phyloP scores from a whole-genome alignment of 1,140 invertebrate genomes.

The Diorhabda elongata region DNA sequence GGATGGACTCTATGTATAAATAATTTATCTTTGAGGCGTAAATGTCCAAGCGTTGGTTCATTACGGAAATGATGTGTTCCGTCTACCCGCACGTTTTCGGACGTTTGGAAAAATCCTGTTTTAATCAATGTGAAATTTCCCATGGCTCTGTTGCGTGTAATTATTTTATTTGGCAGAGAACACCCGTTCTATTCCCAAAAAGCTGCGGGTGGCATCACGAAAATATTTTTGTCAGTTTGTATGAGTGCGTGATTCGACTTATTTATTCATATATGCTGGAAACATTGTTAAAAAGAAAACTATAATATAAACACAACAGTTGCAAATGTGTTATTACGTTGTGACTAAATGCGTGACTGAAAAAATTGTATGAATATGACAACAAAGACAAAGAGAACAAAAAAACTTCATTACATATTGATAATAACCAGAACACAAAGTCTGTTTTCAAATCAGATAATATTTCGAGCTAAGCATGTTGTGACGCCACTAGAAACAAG shows the following conservation, averaged over 20 bases:
- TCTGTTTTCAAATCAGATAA: too few relatives aligned
- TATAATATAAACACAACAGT: neutral
- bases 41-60: neutral
- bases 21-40: neutral
- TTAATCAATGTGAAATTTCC: constrained; percentile 2
- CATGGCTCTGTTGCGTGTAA: constrained; percentile 1
- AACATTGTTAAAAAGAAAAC: neutral
- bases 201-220: constrained; percentile 1
- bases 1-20: neutral
- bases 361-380: too few relatives aligned
- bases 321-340: too few relatives aligned
- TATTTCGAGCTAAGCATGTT: too few relatives aligned
- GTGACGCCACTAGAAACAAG: too few relatives aligned
- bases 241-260: neutral
- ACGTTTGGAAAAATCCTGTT: constrained; percentile 1
- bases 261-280: neutral
- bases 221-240: neutral
- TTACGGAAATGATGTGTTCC: neutral
- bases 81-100: neutral
- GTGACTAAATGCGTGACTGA: too few relatives aligned
- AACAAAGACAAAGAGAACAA: too few relatives aligned
- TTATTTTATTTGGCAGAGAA: constrained; percentile 2
- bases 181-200: neutral
- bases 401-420: too few relatives aligned
- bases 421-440: too few relatives aligned